A percentile compares a stretch with the other conserved stretches of the same genome.
phyloP scores from a whole-genome alignment of 1,140 invertebrate species.

The Cepaea nemoralis region DNA sequence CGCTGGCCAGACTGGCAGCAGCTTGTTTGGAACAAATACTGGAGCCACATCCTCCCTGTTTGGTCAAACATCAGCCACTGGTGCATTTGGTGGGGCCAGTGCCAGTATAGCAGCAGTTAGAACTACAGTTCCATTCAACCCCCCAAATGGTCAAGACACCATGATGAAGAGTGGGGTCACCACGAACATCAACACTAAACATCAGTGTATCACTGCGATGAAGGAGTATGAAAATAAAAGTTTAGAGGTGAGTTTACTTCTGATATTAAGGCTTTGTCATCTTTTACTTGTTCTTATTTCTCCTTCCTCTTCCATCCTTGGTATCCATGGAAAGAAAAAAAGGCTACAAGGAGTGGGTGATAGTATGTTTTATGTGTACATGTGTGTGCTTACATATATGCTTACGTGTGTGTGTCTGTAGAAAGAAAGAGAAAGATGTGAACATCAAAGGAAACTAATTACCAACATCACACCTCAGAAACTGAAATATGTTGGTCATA shows the following conservation, averaged over 20 bases:
- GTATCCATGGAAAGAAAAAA: too few species aligned
- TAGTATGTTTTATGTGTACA: too few species aligned
- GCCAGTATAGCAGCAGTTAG: conserved; percentile 42
- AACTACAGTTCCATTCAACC: conserved; percentile 81
- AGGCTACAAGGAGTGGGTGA: too few species aligned
- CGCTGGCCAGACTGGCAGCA: conserved; percentile 41
- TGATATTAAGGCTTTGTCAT: too few species aligned
- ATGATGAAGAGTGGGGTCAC: conserved; percentile 86
- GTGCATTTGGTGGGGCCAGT: conserved; percentile 48
- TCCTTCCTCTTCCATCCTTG: too few species aligned
- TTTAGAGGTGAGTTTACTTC: conserved; percentile 81
- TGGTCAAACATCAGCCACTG: conserved; percentile 36
- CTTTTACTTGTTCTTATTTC: too few species aligned
- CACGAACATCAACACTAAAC: conserved; percentile 87
- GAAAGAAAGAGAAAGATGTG: too few species aligned
- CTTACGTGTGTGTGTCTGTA: too few species aligned
- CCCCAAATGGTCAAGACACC: conserved; percentile 88
- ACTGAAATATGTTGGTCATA: too few species aligned
- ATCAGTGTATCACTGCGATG: conserved; percentile 97
- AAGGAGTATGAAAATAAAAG: conserved; percentile 97
- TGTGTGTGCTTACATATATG: too few species aligned
- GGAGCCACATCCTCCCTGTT: conserved; percentile 20
- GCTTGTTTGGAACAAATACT: conserved; percentile 45
- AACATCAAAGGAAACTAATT: too few species aligned
- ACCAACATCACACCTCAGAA: too few species aligned